These are phyloP conservation scores for Acanthis flammea DNA, from an alignment of 2,797 vertebrate genomes.

Conservation along the genomic window DNA sequence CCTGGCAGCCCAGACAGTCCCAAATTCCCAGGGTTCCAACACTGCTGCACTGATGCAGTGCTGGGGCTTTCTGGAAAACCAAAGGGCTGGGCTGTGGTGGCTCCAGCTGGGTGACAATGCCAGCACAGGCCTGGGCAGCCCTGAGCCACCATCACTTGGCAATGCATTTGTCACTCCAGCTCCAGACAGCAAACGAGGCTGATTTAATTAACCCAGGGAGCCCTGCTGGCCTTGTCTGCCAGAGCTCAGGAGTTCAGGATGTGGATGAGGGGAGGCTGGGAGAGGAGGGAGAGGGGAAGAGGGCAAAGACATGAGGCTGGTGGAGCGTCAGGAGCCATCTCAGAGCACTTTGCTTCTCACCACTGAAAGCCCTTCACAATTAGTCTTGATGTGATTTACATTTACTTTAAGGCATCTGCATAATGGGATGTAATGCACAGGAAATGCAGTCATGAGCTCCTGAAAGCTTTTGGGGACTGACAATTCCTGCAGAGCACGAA, in stretches of 20 bases:
- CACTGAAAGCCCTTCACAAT: neutral
- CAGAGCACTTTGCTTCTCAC: neutral
- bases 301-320: fast-evolving
- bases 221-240: neutral
- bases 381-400: slow-evolving; percentile 35
- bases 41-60: fast-evolving
- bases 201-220: slow-evolving; percentile 51
- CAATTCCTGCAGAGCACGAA: neutral
- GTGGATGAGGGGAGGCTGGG: neutral
- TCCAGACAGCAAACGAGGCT: neutral
- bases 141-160: neutral
- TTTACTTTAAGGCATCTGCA: slow-evolving; percentile 28
- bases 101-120: neutral
- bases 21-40: neutral
- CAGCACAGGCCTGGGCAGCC: neutral
- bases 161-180: slow-evolving; percentile 36
- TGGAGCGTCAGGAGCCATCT: neutral
- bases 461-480: neutral
- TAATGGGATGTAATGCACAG: slow-evolving; percentile 11
- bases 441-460: neutral
- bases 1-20: neutral
- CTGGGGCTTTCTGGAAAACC: neutral
- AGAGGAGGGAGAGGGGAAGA: neutral
- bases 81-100: neutral
- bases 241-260: neutral